Base-by-base conservation (phyloP, 2,797 vertebrate species). In the Loris lydekkerianus region DNA sequence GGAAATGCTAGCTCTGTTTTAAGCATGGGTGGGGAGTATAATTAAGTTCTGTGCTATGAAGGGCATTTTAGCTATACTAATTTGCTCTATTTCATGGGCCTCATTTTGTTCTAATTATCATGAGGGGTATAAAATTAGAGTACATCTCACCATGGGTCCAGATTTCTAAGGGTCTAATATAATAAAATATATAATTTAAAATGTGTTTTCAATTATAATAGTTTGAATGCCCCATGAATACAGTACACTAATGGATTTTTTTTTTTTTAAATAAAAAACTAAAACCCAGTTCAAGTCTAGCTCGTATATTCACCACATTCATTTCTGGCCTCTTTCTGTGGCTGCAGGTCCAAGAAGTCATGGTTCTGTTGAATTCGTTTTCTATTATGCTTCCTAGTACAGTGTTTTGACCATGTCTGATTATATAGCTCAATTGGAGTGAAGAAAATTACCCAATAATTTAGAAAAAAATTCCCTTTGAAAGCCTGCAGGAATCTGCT, bases 391-490 rank as follows among this genome's bases (percentile, higher is more conserved):
- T 98, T 97, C 78, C 89, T 85, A 90, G 76, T 84, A 91, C 94
- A 98, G 87, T 96, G 81, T 98, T 98, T 98, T 98, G 97, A 97
- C 93, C 96, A 70, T 0, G 7, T 93, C 93, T 97, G 96, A 98
- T 98, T 98, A 98, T 91, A 97, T 89, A 97, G 93, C 76, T 96
- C 95, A 96, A 96, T 53, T 65, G 96, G 88, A 98, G 84, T 14
- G 15, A 77, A 97, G 96, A 97, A 98, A 98, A 98, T 98, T 97
- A 91, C 97, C 95, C 27, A 31, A 92, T 97, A 98, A 98, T 98
- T 98, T 98, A 96, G 93, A 93, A 97, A 96, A 94, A 96, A 98
- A 97, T 95, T 98, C 94, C 94, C n/a, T 96, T 97, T 97, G 2
- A 53, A 97, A 98, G 63, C 46, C 94, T 96, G 83, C 83, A 97